phyloP scores from a whole-genome alignment of 37 sponge, comb jelly and placozoan genomes.

The Bolinopsis microptera region DNA sequence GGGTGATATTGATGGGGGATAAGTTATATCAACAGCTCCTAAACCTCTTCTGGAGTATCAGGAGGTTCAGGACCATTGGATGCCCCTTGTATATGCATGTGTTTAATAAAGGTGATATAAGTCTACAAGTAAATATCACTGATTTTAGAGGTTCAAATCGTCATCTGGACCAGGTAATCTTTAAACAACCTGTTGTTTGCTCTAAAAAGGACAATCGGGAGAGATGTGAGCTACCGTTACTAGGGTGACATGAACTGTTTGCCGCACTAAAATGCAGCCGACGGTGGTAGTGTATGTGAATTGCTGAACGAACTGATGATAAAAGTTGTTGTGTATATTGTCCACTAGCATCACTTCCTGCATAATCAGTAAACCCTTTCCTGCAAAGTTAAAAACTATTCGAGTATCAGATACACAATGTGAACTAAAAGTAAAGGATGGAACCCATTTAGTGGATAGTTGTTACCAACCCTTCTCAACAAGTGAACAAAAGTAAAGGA shows the following conservation, averaged over 20 bases:
- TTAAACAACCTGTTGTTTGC: too few species aligned
- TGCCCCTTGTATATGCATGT: conserved; percentile 10
- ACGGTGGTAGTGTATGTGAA: not conserved
- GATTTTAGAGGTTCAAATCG: not conserved
- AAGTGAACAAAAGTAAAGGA: too few species aligned
- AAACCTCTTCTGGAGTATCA: not conserved
- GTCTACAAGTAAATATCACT: not conserved
- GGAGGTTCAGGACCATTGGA: conserved; percentile 53
- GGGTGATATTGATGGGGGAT: not conserved
- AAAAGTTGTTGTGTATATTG: not conserved
- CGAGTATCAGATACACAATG: too few species aligned
- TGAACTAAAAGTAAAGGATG: not conserved
- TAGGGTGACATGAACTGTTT: not conserved
- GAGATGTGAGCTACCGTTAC: not conserved
- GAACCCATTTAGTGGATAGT: too few species aligned
- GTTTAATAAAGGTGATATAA: not conserved
- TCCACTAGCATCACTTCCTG: not conserved
- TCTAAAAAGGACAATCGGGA: too few species aligned
- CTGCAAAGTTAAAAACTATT: not conserved
- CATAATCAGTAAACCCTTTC: not conserved
- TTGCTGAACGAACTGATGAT: not conserved
- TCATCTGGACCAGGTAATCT: too few species aligned
- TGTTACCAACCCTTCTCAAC: too few species aligned
- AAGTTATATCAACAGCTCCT: not conserved
- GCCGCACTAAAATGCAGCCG: not conserved